Evolutionary conservation across 2,888 invertebrate genomes (phyloP), one percentile per base, ranked within the genome.

Genomic region (Drosophila flavopinicola): DNA sequence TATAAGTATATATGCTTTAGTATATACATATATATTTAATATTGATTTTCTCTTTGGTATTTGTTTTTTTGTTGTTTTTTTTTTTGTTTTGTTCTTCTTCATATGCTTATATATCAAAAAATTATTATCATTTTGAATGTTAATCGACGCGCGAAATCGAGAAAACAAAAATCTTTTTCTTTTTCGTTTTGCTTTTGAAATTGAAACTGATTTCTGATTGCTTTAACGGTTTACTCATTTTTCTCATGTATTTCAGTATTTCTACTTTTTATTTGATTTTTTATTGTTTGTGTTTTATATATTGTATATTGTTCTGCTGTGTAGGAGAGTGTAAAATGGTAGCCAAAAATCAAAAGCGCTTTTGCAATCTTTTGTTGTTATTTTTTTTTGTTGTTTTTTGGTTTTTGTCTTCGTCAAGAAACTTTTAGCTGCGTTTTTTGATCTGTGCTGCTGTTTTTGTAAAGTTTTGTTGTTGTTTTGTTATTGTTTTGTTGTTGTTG

Each of bases 41-140:
- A 65, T 60, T 67, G 64, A 29, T 49, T 56, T 66, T 47, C 44
- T 48, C 45, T 45, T 47, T n/a, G n/a, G n/a, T n/a, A n/a, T n/a
- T n/a, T n/a, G n/a, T n/a, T n/a, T n/a, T n/a, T n/a, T n/a, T n/a
- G n/a, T n/a, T n/a, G n/a, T n/a, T n/a, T n/a, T n/a, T n/a, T n/a
- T n/a, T n/a, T n/a, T n/a, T n/a, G n/a, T n/a, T n/a, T n/a, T 51
- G 38, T 10, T 32, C 23, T 53, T 41, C 30, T 75, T 35, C 56
- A 38, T 54, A 42, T 39, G 48, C 61, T 48, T 67, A 64, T 78
- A 78, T 82, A 85, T 85, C 67, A 83, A 83, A 82, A 82, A 83
- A 85, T 87, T 85, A 87, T 85, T 83, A 83, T 83, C 87, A 87
- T 82, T 75, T 82, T 68, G 57, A 87, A 67, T 74, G 66, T 74